phyloP scores from a whole-genome alignment of 2,888 invertebrate genomes.

The Rugalucina vietnamica region DNA sequence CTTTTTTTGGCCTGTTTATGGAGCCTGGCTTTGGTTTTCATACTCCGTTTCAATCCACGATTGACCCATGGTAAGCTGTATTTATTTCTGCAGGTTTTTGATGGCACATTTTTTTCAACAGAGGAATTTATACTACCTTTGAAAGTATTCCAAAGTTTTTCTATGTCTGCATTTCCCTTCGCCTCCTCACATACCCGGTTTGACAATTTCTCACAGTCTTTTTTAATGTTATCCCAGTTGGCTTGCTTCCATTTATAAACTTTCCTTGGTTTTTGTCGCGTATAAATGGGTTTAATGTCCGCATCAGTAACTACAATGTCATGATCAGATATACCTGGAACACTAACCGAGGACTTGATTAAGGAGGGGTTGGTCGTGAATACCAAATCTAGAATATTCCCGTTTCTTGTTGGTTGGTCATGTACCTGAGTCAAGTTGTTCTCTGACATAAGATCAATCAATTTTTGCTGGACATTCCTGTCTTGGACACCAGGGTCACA shows the following conservation, averaged over 20 bases:
- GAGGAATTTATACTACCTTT: not conserved
- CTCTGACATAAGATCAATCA: conserved; percentile 18
- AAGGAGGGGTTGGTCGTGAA: conserved; percentile 49
- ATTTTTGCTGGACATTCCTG: conserved; percentile 28
- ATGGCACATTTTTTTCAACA: not conserved
- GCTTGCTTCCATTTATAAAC: not conserved
- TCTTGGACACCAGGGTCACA: conserved; percentile 11
- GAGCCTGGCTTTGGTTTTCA: conserved; percentile 3
- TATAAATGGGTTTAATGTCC: conserved; percentile 11
- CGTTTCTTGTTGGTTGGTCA: conserved; percentile 25
- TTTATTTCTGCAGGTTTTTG: not conserved
- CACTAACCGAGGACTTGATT: conserved; percentile 44
- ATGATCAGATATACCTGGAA: conserved; percentile 50
- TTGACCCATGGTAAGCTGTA: conserved; percentile 12
- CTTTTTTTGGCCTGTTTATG: conserved; percentile 12
- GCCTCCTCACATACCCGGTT: not conserved
- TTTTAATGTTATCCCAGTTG: not conserved
- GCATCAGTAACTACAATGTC: conserved; percentile 44
- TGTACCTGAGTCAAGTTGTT: conserved; percentile 40
- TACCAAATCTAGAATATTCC: conserved; percentile 34
- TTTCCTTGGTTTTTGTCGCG: conserved; percentile 7
- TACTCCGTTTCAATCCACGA: not conserved
- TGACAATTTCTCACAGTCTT: not conserved
- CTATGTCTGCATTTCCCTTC: not conserved
- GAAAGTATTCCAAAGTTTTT: not conserved